These are phyloP conservation scores for Conus ventricosus DNA, from an alignment of 1,140 invertebrate genomes.

Conservation along the genomic window DNA sequence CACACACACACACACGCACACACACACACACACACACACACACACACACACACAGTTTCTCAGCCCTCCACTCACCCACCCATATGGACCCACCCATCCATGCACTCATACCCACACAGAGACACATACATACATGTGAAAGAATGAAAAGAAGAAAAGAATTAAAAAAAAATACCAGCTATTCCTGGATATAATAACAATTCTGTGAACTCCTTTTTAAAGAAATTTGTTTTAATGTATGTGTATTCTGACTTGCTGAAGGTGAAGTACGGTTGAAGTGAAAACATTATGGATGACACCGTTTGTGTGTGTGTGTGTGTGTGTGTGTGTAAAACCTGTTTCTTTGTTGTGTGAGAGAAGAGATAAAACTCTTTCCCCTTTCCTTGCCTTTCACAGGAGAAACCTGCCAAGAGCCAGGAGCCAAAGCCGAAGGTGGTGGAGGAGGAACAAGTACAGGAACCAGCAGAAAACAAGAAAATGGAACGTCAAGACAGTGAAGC, in stretches of 20 bases:
- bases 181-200: too few species aligned
- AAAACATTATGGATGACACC: too few species aligned
- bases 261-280: too few species aligned
- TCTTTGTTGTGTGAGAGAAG: neutral
- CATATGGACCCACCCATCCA: neutral
- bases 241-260: too few species aligned
- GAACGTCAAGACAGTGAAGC: slow-evolving; percentile 1
- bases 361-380: neutral
- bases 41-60: too few species aligned
- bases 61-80: neutral
- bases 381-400: neutral
- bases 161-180: too few species aligned
- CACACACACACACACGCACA: too few species aligned
- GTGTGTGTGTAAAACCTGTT: neutral
- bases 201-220: too few species aligned
- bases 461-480: neutral
- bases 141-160: too few species aligned
- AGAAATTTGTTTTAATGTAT: too few species aligned
- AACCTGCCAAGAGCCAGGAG: neutral
- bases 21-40: too few species aligned
- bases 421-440: slow-evolving; percentile 13
- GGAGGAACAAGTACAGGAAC: neutral
- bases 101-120: neutral
- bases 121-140: too few species aligned
- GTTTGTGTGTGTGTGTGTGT: neutral